Conservation (phyloP, 1,140 invertebrate species). For the Magallana ariakensis region DNA sequence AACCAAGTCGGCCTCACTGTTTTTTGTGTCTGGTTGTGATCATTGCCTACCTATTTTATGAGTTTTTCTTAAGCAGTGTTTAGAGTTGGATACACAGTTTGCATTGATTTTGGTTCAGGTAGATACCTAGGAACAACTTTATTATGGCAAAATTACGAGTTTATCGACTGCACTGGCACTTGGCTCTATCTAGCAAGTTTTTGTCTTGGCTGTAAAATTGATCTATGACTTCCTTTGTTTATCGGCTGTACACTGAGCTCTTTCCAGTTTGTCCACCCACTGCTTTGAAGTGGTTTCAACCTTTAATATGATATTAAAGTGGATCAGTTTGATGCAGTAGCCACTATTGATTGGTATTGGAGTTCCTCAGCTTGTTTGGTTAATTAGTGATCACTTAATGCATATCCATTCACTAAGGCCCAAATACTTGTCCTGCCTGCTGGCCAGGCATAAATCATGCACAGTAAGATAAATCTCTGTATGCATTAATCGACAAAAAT, state of each 20-base stretch:
- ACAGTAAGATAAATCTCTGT: not conserved
- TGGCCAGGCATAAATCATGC: not conserved
- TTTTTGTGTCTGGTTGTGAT: not conserved
- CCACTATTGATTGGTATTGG: conserved; percentile 2
- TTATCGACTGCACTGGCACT: conserved; percentile 1
- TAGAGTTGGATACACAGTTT: not conserved
- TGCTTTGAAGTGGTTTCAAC: not conserved
- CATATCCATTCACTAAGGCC: conserved; percentile 2
- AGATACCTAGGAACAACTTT: conserved; percentile 14
- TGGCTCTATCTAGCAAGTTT: not conserved
- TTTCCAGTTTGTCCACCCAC: conserved; percentile 17
- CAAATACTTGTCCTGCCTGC: not conserved
- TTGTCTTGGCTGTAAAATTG: conserved; percentile 19
- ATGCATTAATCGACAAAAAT: not conserved
- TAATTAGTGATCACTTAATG: conserved; percentile 28
- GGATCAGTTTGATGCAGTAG: conserved; percentile 2
- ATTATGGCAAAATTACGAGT: conserved; percentile 36
- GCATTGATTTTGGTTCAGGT: conserved; percentile 35
- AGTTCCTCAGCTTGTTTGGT: conserved; percentile 5
- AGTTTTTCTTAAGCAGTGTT: conserved; percentile 6
- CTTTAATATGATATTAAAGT: conserved; percentile 28
- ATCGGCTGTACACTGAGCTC: not conserved
- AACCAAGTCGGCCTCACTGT: not conserved
- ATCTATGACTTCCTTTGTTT: conserved; percentile 8
- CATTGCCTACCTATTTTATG: not conserved